A percentile compares a stretch with the other conserved stretches of the same genome.
Evolutionary conservation across 2,797 vertebrate species (phyloP).

Genomic region (Hephaestus fuliginosus): DNA sequence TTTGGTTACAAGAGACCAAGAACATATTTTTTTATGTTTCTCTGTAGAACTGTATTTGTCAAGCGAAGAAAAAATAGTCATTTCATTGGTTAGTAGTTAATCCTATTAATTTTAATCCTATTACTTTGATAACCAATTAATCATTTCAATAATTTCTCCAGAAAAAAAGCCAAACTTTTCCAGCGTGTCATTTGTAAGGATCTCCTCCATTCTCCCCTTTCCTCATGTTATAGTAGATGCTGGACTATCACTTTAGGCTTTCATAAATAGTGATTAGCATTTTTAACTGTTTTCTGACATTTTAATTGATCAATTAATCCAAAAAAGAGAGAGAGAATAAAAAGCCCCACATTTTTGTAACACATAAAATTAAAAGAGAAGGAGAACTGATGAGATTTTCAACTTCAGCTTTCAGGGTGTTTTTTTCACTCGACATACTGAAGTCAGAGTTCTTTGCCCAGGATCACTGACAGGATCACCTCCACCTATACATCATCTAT

Average conservation of each 20-base stretch:
- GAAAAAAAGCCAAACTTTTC: no score
- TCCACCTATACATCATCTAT: conserved; percentile 28
- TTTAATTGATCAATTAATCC: neutral
- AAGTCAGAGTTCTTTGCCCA: conserved; percentile 1
- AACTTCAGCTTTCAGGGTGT: neutral
- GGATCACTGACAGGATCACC: conserved; percentile 32
- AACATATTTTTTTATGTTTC: neutral
- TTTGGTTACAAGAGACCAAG: neutral
- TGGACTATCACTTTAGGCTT: neutral
- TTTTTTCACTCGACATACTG: neutral
- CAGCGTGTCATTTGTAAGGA: no score
- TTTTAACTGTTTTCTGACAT: neutral
- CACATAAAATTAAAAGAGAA: neutral
- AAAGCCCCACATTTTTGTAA: neutral
- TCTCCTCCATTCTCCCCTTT: no score
- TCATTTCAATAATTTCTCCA: neutral
- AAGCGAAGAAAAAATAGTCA: neutral
- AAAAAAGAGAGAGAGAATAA: neutral
- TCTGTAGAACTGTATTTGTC: neutral
- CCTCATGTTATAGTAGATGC: neutral
- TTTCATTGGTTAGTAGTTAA: no score
- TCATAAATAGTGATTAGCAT: neutral
- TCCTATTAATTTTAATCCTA: no score
- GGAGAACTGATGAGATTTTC: neutral
- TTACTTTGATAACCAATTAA: neutral